Evolutionary conservation across 2,113 vertebrate genomes (phyloP), one percentile per base, ranked within the genome.

Genomic region (Seriola rivoliana): DNA sequence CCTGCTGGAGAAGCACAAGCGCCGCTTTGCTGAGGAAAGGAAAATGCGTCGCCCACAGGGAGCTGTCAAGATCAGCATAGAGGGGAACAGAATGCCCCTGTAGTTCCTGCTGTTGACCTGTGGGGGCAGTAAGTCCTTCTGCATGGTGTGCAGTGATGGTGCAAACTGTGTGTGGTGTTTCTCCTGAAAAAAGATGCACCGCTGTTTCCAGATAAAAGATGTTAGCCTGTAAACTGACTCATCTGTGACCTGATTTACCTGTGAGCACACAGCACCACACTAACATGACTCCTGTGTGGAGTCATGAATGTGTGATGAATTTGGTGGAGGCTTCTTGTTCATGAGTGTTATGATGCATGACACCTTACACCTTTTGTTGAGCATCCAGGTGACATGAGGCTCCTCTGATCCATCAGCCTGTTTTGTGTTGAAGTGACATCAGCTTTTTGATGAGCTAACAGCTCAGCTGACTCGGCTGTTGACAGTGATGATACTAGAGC

Each of bases 1-100:
- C 90, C 95, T 95, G 60, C 94, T 99, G 97, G 98, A 99, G 96
- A 99, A 99, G 87, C 97, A 99, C 96, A 98, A 98, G 93, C 96
- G 97, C 50, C 96, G 96, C 82, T 96, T 99, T 82, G 96, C 96
- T 19, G 97, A 99, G 89, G 94, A 97, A 95, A 97, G 95, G 94
- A 97, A 96, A 84, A 90, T 95, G 91, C 91, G 92, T 76, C 96
- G 95, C 78, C 93, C 96, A 14, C 96, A 96, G 91, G 96, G 96
- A 46, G 97, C 97, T 4, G 96, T 99, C 91, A 99, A 96, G 95
- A 97, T 99, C 97, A 99, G 97, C 95, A 97, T 99, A 89, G 98
- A 99, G 95, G 97, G 98, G 68, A 99, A 97, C 96, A 95, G 95
- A 73, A 98, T 98, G 97, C 97, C 97, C 82, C 94, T 98, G 93